These are phyloP conservation scores for Motacilla tschutschensis DNA, from an alignment of 2,113 vertebrate genomes.

Conservation along the genomic window DNA sequence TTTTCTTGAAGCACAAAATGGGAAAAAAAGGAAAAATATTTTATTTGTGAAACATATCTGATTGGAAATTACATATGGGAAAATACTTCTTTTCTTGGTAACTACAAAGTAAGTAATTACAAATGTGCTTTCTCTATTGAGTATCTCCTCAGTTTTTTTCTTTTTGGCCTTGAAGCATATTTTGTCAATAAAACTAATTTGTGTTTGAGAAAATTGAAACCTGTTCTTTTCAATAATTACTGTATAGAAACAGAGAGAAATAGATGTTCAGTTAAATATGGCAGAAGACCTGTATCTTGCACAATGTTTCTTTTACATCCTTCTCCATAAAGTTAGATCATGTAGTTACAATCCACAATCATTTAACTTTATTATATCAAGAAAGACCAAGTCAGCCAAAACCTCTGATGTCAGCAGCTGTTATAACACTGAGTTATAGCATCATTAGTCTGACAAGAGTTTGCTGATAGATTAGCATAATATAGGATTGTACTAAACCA, in stretches of 20 bases:
- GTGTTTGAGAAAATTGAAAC: neutral
- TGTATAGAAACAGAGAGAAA: neutral
- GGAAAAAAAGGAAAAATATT: neutral
- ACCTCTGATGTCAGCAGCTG: neutral
- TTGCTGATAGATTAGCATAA: conserved; percentile 5
- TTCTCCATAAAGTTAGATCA: neutral
- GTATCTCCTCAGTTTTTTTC: neutral
- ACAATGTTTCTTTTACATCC: neutral
- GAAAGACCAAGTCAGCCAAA: neutral
- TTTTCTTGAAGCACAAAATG: neutral
- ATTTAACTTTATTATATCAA: neutral
- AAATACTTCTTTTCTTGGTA: neutral
- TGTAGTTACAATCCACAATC: neutral
- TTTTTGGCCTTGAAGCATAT: neutral
- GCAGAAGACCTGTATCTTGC: neutral
- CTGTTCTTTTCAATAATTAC: neutral
- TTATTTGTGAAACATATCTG: neutral
- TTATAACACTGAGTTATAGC: neutral
- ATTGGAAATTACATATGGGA: neutral
- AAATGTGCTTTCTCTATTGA: neutral
- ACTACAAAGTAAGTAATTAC: neutral
- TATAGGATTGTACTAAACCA: neutral
- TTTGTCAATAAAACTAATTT: neutral
- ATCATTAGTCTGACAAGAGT: neutral
- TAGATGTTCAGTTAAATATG: neutral